A percentile compares a stretch with the other conserved stretches of the same genome.
Evolutionary conservation across 2,113 vertebrate genomes (phyloP).

Genomic region (Larimichthys crocea): DNA sequence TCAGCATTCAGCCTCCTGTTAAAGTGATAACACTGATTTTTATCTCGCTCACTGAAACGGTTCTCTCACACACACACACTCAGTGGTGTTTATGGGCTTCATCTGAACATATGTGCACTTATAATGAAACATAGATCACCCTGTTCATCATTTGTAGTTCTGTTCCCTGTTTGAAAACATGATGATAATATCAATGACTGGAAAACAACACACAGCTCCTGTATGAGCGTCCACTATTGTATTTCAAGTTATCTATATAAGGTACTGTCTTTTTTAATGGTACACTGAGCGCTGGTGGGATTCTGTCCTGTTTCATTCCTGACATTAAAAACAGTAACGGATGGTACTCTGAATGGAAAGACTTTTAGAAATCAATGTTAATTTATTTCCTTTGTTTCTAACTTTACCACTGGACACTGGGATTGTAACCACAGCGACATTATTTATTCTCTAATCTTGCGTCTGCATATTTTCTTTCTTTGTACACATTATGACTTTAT

Average conservation of each 20-base stretch:
- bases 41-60: slow-evolving; percentile 4
- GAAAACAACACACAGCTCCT: slow-evolving; percentile 15
- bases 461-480: slow-evolving; percentile 61
- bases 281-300: slow-evolving; percentile 32
- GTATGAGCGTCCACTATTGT: neutral
- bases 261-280: slow-evolving; percentile 31
- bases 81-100: neutral
- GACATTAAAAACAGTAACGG: slow-evolving; percentile 39
- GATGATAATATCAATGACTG: slow-evolving; percentile 44
- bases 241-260: slow-evolving; percentile 1
- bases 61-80: neutral
- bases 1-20: slow-evolving; percentile 8
- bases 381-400: slow-evolving; percentile 78
- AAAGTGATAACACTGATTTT: slow-evolving; percentile 30
- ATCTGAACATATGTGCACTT: slow-evolving; percentile 22
- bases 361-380: slow-evolving; percentile 69
- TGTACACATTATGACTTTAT: slow-evolving; percentile 64
- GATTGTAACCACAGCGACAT: slow-evolving; percentile 75
- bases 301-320: slow-evolving; percentile 44
- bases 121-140: neutral
- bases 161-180: slow-evolving; percentile 18
- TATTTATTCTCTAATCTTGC: slow-evolving; percentile 83
- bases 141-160: neutral
- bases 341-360: slow-evolving; percentile 52
- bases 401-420: slow-evolving; percentile 76